Conservation (phyloP, 2,113 vertebrate species). For the Urocitellus parryii region DNA sequence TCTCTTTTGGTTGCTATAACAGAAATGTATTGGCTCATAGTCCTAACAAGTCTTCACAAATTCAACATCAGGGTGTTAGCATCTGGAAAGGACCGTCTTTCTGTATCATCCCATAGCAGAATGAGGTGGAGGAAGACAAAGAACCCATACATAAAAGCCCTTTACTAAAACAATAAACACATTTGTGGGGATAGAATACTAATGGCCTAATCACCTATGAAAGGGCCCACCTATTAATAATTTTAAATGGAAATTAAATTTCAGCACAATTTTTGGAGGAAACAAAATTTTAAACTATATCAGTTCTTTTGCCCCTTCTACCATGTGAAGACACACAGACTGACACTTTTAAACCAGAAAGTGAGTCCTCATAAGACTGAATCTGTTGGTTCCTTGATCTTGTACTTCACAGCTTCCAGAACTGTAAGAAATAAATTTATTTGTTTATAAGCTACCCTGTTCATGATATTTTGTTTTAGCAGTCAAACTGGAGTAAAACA, state of each 20-base stretch:
- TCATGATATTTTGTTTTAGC: neutral
- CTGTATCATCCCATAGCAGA: neutral
- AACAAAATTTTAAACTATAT: neutral
- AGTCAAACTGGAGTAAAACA: neutral
- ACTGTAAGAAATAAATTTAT: neutral
- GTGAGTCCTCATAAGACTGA: neutral
- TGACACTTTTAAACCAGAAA: neutral
- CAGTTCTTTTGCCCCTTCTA: neutral
- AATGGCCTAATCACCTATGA: neutral
- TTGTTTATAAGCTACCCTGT: neutral
- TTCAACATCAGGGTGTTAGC: neutral
- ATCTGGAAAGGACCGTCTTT: neutral
- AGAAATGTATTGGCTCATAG: neutral
- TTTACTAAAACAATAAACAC: neutral
- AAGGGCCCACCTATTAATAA: neutral
- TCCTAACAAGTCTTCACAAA: neutral
- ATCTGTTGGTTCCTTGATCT: neutral
- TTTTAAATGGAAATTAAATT: neutral
- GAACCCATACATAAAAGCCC: neutral
- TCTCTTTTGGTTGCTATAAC: neutral
- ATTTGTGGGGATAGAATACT: neutral
- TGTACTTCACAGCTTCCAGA: neutral
- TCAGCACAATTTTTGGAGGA: neutral
- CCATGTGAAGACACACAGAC: neutral
- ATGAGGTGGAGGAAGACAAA: neutral